phyloP scores from a whole-genome alignment of 2,797 vertebrate genomes.

The Muscicapa striata region DNA sequence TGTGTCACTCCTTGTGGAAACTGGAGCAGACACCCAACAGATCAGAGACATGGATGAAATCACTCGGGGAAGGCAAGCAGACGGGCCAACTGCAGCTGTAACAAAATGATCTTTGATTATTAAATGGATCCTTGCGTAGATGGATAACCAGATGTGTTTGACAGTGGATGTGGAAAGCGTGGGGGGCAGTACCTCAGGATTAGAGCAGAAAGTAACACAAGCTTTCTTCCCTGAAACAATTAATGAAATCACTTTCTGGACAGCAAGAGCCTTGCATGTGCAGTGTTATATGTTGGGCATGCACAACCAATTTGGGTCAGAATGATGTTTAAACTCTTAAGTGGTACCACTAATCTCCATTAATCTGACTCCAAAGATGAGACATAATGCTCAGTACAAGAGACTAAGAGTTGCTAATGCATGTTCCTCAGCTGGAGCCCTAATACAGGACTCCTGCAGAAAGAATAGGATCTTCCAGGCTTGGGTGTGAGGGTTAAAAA shows the following conservation, averaged over 20 bases:
- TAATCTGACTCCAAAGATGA: constrained; percentile 85
- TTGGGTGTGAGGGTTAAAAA: constrained; percentile 41
- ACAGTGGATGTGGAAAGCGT: constrained; percentile 4
- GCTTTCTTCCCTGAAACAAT: constrained; percentile 72
- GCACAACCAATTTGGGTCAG: constrained; percentile 81
- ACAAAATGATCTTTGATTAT: constrained; percentile 65
- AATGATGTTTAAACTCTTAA: constrained; percentile 83
- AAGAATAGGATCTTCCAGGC: constrained; percentile 34
- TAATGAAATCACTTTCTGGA: constrained; percentile 75
- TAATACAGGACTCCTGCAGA: constrained; percentile 56
- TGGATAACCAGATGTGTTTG: constrained; percentile 46
- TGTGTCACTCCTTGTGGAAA: neutral
- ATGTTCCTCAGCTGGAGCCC: constrained; percentile 54
- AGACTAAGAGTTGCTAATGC: constrained; percentile 79
- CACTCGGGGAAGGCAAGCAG: neutral
- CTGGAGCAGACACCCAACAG: constrained; percentile 1
- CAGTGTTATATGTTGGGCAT: neutral
- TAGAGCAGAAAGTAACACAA: constrained; percentile 56
- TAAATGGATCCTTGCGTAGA: constrained; percentile 59
- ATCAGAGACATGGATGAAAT: constrained; percentile 64
- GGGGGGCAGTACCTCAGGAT: constrained; percentile 18
- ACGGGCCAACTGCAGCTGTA: constrained; percentile 34
- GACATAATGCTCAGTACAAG: constrained; percentile 75
- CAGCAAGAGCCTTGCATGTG: neutral
- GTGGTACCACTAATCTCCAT: constrained; percentile 81